Base-by-base conservation (phyloP, 2,888 invertebrate species). In the Phorcus lineatus region DNA sequence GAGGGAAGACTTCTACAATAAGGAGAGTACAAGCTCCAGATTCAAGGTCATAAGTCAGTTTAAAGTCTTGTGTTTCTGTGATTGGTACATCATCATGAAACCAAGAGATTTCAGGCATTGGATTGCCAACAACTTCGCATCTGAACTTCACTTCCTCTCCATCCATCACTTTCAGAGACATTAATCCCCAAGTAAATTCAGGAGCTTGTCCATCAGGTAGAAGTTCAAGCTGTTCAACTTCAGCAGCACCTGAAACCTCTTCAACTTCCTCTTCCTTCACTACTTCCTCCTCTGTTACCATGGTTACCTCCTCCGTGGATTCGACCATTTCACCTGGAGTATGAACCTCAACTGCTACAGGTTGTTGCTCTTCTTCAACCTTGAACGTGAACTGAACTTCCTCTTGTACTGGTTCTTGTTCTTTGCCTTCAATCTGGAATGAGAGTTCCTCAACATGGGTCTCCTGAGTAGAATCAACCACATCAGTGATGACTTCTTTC, bases 1-100 rank as follows among this genome's bases (percentile, higher is more conserved):
- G 97, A 16, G 99, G 97, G 93, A 99, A 99, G 17, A 99, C 98
- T 89, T 98, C 98, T 13, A 99, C 94, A 79, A 99, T 95, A 93
- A 99, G 98, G 78, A 99, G 94, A 6, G 98, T 98, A 53, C 92
- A 91, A 16, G 90, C 88, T 19, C 92, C 93, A 67, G 88, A 87
- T 70, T 91, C 91, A 31, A 85, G 81, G 76, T 91, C 89, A 87
- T 91, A 93, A 3, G 87, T 85, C 74, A 90, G 82, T 77, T 89
- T 84, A 85, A 91, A 88, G 84, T 92, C 90, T 80, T 90, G 90
- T 74, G 88, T 91, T 77, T 91, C 90, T 75, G 88, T 85, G 57
- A 92, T 88, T 28, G 88, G 91, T 91, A 96, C 90, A 77, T 97
- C 97, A 77, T 96, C 97, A 92, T 98, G 97, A 93, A 96, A 96